These are phyloP conservation scores for Macrochelys suwanniensis DNA, from an alignment of 2,797 vertebrate species.

Conservation along the genomic window DNA sequence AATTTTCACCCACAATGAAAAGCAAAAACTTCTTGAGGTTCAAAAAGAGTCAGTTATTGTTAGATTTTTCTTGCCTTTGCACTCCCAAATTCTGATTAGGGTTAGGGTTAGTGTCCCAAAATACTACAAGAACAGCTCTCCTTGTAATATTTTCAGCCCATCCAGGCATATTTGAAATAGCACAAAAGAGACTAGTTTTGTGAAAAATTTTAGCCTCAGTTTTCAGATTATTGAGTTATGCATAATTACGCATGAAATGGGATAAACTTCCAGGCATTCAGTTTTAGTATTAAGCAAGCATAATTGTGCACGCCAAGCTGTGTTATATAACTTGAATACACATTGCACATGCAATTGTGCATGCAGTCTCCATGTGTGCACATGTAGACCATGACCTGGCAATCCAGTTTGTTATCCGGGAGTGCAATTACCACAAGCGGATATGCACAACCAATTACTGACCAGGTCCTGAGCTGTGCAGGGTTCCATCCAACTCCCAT, in stretches of 20 bases:
- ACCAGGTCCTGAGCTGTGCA: not conserved
- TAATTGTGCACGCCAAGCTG: not conserved
- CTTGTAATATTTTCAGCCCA: not conserved
- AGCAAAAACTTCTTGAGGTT: not conserved
- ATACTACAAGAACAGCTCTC: not conserved
- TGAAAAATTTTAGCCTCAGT: not conserved
- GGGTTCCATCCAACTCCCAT: not conserved
- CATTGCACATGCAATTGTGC: not conserved
- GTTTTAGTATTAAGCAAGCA: not conserved
- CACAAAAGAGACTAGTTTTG: not conserved
- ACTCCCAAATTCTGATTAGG: fast-evolving
- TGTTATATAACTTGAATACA: not conserved
- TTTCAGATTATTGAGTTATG: not conserved
- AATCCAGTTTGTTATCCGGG: not conserved
- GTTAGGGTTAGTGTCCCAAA: not conserved
- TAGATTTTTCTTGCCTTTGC: fast-evolving
- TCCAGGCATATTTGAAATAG: not conserved
- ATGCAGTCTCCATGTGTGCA: not conserved
- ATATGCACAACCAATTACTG: not conserved
- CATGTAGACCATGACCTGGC: not conserved
- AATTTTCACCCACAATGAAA: fast-evolving
- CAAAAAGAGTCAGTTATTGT: fast-evolving
- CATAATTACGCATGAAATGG: not conserved
- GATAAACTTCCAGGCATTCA: not conserved
- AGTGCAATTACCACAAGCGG: not conserved